Base-by-base conservation (phyloP, 2,797 vertebrate species). In the Sparus aurata region DNA sequence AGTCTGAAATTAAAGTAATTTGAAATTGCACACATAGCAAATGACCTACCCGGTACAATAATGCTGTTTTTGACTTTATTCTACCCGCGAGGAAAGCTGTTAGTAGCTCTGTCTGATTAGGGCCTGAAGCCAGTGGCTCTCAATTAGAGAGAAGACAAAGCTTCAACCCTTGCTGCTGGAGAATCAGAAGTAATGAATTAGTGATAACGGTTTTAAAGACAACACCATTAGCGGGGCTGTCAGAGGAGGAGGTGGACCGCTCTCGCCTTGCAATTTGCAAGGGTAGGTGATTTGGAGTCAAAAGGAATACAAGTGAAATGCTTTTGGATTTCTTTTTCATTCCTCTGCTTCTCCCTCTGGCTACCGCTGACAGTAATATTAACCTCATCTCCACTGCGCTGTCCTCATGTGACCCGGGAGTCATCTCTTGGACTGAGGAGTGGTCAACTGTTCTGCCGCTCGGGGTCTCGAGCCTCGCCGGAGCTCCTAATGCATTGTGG, bases 131-230 rank as follows among this genome's bases (percentile, higher is more conserved):
- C 64, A 73, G 76, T 50, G 67, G 75, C 80, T 87, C 82, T 85
- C 81, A 86, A 83, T 89, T 85, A 83, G 73, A 86, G 69, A 45
- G 70, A 86, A 90, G 83, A 85, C 74, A 78, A 86, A 90, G 77
- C 88, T 91, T 84, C 73, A 86, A 71, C 60, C 46, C 53, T 78
- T 52, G 62, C 82, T 82, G 66, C 79, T 79, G 67, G 77, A 86
- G 84, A 85, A 85, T 88, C 87, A 82, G 49, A 91, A 75, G 83
- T 77, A 90, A 90, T 91, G 85, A 92, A 91, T 92, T 89, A 90
- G 82, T 90, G 87, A 91, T 92, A 87, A 88, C 82, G 82, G 78
- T 85, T 89, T 92, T 83, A 91, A 89, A 89, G 86, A 85, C 83
- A 84, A 86, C 85, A 84, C 85, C 81, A 89, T 91, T 89, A 91